Conservation (phyloP, 2,888 invertebrate genomes). For the Liposcelis brunnea region DNA sequence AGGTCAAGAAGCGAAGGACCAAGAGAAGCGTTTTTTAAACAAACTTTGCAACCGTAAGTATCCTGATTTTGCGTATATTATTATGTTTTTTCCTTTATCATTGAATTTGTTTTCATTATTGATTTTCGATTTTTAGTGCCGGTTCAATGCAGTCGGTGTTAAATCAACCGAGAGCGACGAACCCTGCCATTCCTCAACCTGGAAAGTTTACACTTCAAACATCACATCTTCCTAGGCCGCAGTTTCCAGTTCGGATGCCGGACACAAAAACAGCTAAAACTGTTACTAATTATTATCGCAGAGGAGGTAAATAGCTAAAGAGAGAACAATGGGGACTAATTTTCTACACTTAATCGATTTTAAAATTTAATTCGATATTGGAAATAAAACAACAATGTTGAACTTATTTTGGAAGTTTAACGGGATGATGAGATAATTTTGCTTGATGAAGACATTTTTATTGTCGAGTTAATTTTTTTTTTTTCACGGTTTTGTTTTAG, state of each 20-base stretch:
- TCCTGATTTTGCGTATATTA: no score
- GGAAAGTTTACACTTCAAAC: slow-evolving; percentile 47
- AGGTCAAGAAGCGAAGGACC: slow-evolving; percentile 6
- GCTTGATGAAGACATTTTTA: no score
- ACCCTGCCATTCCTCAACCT: slow-evolving; percentile 22
- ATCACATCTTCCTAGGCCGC: slow-evolving; percentile 56
- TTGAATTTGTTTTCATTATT: slow-evolving; percentile 15
- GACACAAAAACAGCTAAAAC: slow-evolving; percentile 55
- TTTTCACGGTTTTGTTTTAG: neutral
- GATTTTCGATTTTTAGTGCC: neutral
- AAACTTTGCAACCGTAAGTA: slow-evolving; percentile 4
- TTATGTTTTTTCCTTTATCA: neutral
- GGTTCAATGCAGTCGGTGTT: slow-evolving; percentile 2
- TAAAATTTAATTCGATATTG: slow-evolving; percentile 17
- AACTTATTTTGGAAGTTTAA: no score
- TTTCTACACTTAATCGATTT: slow-evolving; percentile 15
- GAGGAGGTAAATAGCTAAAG: slow-evolving; percentile 23
- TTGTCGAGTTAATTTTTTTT: neutral
- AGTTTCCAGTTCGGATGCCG: slow-evolving; percentile 42
- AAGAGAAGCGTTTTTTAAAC: slow-evolving; percentile 5
- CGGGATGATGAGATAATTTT: no score
- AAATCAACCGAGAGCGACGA: slow-evolving; percentile 23
- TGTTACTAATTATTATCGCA: slow-evolving; percentile 49
- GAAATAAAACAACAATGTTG: slow-evolving; percentile 23
- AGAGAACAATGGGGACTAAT: slow-evolving; percentile 29